Conservation (phyloP, 2,113 vertebrate genomes). For the Ictidomys tridecemlineatus region DNA sequence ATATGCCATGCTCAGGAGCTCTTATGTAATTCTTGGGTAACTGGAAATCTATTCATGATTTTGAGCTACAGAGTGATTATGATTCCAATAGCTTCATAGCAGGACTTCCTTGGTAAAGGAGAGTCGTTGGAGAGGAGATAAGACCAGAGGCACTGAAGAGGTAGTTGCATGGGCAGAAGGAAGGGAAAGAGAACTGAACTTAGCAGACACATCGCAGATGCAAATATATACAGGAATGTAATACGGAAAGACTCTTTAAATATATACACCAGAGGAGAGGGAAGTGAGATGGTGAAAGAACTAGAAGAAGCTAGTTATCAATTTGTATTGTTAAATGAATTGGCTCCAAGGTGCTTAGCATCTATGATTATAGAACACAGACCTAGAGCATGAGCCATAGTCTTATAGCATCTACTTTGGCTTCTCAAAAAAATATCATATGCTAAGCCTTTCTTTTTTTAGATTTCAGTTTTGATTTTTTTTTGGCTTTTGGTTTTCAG, state of each 20-base stretch:
- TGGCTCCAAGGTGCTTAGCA: neutral
- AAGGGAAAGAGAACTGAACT: neutral
- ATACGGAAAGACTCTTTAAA: neutral
- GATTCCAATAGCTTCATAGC: neutral
- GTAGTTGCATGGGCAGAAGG: neutral
- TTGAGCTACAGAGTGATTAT: neutral
- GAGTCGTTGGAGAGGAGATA: neutral
- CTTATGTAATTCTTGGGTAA: neutral
- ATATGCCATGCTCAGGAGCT: neutral
- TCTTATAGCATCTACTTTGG: too few relatives aligned
- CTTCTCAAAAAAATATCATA: neutral
- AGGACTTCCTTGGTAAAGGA: neutral
- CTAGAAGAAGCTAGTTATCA: neutral
- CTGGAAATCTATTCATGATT: neutral
- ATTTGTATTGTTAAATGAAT: neutral
- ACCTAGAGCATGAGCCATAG: neutral
- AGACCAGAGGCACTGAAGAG: neutral
- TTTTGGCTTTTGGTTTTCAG: neutral
- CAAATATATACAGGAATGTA: neutral
- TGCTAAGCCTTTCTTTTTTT: neutral
- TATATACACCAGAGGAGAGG: neutral
- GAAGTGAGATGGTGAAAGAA: neutral
- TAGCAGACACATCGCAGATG: neutral
- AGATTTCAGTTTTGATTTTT: neutral
- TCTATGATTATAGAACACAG: neutral